phyloP scores from a whole-genome alignment of 2,113 vertebrate genomes.

The Brevimyrus niger region DNA sequence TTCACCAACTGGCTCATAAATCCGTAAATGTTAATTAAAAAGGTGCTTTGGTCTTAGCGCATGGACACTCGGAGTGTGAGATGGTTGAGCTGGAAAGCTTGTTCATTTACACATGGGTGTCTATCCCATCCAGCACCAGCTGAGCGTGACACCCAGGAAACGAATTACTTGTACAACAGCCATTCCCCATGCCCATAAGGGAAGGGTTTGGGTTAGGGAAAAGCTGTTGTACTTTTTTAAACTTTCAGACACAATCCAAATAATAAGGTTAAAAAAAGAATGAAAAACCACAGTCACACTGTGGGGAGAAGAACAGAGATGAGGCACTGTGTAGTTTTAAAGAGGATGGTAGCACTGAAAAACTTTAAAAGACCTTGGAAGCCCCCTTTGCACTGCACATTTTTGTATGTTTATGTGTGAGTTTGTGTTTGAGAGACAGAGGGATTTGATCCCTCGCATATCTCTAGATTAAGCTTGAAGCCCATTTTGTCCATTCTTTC shows the following conservation, averaged over 20 bases:
- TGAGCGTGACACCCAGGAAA: not conserved
- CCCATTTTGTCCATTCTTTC: not conserved
- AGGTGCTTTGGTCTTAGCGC: not conserved
- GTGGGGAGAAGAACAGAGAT: not conserved
- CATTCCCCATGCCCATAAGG: not conserved
- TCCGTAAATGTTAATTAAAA: conserved; percentile 18
- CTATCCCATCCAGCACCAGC: not conserved
- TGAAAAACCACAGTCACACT: not conserved
- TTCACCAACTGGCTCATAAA: conserved; percentile 18
- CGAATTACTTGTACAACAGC: not conserved
- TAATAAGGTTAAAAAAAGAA: not conserved
- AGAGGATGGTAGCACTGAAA: not conserved
- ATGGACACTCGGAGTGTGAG: not conserved
- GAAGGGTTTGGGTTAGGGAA: not conserved
- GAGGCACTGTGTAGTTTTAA: not conserved
- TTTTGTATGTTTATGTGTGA: not conserved
- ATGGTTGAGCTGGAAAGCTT: not conserved
- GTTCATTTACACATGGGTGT: not conserved
- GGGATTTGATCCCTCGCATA: not conserved
- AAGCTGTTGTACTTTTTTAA: not conserved
- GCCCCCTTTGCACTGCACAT: not conserved
- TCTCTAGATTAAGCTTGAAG: not conserved
- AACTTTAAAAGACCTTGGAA: not conserved
- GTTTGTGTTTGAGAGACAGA: not conserved
- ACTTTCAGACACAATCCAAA: not conserved